phyloP scores from a whole-genome alignment of 2,888 invertebrate genomes.

The Exephanes ischioxanthus region DNA sequence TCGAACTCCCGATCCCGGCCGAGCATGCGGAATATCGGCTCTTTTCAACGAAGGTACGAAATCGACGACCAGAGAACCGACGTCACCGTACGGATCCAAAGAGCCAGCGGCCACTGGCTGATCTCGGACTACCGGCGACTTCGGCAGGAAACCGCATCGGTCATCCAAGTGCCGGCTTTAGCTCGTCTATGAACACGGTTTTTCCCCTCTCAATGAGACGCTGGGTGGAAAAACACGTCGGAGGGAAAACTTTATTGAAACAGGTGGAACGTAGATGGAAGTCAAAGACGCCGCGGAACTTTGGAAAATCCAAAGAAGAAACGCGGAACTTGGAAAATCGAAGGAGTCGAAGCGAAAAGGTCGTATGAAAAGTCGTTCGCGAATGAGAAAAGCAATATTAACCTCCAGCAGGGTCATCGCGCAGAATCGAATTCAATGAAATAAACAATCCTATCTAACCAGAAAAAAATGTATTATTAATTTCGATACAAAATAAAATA shows the following conservation, averaged over 20 bases:
- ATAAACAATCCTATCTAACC: slow-evolving; percentile 27
- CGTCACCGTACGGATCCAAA: slow-evolving; percentile 30
- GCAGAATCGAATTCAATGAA: slow-evolving; percentile 57
- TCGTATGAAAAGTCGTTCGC: not conserved
- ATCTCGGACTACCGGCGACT: slow-evolving; percentile 34
- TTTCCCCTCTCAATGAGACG: not conserved
- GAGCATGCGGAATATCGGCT: slow-evolving; percentile 80
- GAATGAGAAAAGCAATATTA: slow-evolving; percentile 51
- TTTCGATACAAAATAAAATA: not conserved
- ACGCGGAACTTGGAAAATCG: not conserved
- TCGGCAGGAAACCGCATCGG: slow-evolving; percentile 41
- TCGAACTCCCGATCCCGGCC: slow-evolving; percentile 78
- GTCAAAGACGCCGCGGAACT: not conserved
- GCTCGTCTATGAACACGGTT: not conserved
- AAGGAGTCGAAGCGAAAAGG: not conserved
- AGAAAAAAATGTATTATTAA: not conserved
- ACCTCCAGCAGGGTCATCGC: slow-evolving; percentile 26
- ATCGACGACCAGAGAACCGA: slow-evolving; percentile 46
- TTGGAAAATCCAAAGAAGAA: not conserved
- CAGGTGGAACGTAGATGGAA: not conserved
- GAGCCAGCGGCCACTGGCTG: not conserved
- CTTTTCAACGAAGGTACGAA: slow-evolving; percentile 73
- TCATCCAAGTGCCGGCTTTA: not conserved
- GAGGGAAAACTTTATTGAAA: not conserved
- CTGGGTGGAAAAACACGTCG: not conserved